phyloP scores from a whole-genome alignment of 2,113 vertebrate species.

The Fulica atra region DNA sequence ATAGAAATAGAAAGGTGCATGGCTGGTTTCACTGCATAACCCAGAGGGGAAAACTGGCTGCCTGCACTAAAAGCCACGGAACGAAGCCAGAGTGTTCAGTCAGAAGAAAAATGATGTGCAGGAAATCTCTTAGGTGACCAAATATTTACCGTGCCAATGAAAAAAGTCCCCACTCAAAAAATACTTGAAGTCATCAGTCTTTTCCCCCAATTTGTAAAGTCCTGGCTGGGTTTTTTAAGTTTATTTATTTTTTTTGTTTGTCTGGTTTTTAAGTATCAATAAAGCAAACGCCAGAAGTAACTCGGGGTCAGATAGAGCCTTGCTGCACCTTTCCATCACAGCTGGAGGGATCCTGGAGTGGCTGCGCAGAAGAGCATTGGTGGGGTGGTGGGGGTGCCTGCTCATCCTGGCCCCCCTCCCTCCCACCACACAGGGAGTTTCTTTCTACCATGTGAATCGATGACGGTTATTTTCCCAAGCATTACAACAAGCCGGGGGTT shows the following conservation, averaged over 20 bases:
- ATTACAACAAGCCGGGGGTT: neutral
- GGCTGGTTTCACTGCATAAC: neutral
- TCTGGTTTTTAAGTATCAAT: neutral
- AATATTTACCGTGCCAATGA: neutral
- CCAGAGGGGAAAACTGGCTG: neutral
- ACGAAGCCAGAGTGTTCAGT: accelerated
- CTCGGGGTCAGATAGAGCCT: accelerated
- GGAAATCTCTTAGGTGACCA: conserved; percentile 11
- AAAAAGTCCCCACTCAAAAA: neutral
- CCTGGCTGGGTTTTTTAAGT: neutral
- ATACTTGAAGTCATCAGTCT: neutral
- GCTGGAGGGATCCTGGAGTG: neutral
- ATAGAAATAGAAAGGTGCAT: accelerated
- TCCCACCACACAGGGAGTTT: accelerated
- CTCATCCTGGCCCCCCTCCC: neutral
- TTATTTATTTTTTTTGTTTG: too few species aligned
- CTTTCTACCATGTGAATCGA: accelerated
- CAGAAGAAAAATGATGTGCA: neutral
- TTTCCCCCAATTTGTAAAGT: neutral
- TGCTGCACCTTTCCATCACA: neutral
- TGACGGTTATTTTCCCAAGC: neutral
- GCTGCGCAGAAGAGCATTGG: neutral
- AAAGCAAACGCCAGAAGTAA: neutral
- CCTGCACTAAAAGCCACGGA: neutral
- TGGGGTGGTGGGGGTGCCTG: neutral